These are phyloP conservation scores for Bicyclus anynana DNA, from an alignment of 1,140 invertebrate species.

Conservation along the genomic window DNA sequence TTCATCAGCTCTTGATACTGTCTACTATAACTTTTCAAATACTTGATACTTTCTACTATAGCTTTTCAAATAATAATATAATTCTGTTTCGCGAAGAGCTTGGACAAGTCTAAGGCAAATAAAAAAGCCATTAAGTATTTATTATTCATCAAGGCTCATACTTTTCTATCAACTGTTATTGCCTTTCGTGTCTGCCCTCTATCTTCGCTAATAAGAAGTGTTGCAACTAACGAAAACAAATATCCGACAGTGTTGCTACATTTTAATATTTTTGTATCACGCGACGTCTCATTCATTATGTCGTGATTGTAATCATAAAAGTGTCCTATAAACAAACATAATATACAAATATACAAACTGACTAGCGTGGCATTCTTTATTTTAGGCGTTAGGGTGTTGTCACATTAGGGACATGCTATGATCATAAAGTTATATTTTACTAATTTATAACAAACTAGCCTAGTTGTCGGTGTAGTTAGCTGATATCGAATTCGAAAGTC, in stretches of 20 bases:
- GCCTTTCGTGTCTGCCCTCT: conserved; percentile 48
- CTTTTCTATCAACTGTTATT: conserved; percentile 53
- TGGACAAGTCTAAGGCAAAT: background rate
- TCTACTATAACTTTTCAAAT: too few species aligned
- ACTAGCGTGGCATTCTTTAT: too few species aligned
- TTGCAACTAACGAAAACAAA: conserved; percentile 60
- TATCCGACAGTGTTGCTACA: conserved; percentile 52
- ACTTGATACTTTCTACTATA: too few species aligned
- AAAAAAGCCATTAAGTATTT: background rate
- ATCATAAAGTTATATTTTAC: too few species aligned
- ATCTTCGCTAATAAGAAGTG: conserved; percentile 53
- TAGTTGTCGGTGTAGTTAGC: too few species aligned
- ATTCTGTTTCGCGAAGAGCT: too few species aligned
- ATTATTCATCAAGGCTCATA: conserved; percentile 28
- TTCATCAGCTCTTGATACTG: too few species aligned
- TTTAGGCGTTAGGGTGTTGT: too few species aligned
- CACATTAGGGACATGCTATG: too few species aligned
- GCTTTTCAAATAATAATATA: too few species aligned
- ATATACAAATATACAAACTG: background rate
- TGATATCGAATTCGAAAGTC: too few species aligned
- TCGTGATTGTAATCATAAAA: conserved; percentile 19
- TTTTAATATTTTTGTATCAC: conserved; percentile 62
- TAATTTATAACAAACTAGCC: background rate
- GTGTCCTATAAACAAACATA: conserved; percentile 19
- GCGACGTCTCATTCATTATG: conserved; percentile 48